These are phyloP conservation scores for Danio kyathit DNA, from an alignment of 2,797 vertebrate genomes.

Conservation along the genomic window DNA sequence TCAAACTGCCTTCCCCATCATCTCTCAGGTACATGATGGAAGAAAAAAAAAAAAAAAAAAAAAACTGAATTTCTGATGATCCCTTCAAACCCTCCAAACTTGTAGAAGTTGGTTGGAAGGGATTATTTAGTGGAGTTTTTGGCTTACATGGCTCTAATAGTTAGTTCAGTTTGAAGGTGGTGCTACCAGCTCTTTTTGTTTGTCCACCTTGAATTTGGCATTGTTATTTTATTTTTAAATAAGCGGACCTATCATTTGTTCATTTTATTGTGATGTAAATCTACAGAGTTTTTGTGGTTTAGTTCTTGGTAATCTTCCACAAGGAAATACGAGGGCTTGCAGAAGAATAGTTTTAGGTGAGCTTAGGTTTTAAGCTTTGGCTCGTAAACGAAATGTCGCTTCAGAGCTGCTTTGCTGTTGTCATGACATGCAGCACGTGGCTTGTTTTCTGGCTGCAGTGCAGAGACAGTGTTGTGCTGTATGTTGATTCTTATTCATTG, in stretches of 20 bases:
- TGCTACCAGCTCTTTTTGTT: background rate
- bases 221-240: conserved; percentile 1
- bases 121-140: conserved; percentile 55
- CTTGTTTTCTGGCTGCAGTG: conserved; percentile 24
- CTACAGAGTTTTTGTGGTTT: background rate
- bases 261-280: background rate
- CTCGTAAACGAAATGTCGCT: conserved; percentile 26
- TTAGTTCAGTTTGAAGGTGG: conserved; percentile 32
- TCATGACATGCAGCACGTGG: conserved; percentile 8
- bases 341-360: conserved; percentile 33
- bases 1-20: conserved; percentile 36
- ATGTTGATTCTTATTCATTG: background rate
- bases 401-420: conserved; percentile 22
- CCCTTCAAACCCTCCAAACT: conserved; percentile 37
- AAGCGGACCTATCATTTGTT: background rate
- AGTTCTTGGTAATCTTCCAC: background rate
- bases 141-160: conserved; percentile 43
- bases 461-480: background rate
- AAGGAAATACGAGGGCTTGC: conserved; percentile 6
- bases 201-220: background rate
- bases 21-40: conserved; percentile 48
- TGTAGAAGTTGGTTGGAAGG: conserved; percentile 38
- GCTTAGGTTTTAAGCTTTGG: conserved; percentile 28
- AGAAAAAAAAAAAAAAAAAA: conserved; percentile 37
- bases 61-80: conserved; percentile 47